Conservation (phyloP, 2,888 invertebrate species). For the Trachelus iudaicus region DNA sequence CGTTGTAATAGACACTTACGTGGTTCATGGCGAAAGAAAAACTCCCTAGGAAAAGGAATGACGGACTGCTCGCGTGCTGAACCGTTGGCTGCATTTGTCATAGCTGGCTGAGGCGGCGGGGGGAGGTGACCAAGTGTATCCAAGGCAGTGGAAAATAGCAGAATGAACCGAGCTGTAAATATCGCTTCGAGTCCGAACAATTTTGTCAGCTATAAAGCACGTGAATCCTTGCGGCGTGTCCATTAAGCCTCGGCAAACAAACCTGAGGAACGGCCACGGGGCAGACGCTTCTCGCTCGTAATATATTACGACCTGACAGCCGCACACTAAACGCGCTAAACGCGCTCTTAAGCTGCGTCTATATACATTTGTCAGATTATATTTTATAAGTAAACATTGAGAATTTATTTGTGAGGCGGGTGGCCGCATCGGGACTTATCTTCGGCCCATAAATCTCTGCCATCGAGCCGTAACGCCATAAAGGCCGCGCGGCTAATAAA, state of each 20-base stretch:
- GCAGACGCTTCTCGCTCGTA: constrained; percentile 37
- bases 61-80: too few relatives aligned
- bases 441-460: constrained; percentile 23
- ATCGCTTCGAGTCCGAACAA: constrained; percentile 49
- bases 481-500: constrained; percentile 8
- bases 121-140: too few relatives aligned
- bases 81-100: too few relatives aligned
- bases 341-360: constrained; percentile 24
- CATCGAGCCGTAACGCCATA: constrained; percentile 6
- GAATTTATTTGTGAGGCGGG: constrained; percentile 34
- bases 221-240: constrained; percentile 47
- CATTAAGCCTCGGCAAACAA: constrained; percentile 55
- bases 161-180: constrained; percentile 21
- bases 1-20: too few relatives aligned
- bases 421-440: constrained; percentile 18
- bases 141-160: too few relatives aligned
- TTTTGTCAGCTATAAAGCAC: constrained; percentile 49
- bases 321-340: constrained; percentile 35
- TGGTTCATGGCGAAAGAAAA: too few relatives aligned
- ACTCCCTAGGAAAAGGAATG: too few relatives aligned
- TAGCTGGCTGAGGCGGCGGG: too few relatives aligned
- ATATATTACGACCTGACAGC: constrained; percentile 51
- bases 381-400: constrained; percentile 46
- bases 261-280: constrained; percentile 50
- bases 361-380: constrained; percentile 39